phyloP scores from a whole-genome alignment of 2,888 invertebrate genomes.

The Cheiracanthium punctorium region DNA sequence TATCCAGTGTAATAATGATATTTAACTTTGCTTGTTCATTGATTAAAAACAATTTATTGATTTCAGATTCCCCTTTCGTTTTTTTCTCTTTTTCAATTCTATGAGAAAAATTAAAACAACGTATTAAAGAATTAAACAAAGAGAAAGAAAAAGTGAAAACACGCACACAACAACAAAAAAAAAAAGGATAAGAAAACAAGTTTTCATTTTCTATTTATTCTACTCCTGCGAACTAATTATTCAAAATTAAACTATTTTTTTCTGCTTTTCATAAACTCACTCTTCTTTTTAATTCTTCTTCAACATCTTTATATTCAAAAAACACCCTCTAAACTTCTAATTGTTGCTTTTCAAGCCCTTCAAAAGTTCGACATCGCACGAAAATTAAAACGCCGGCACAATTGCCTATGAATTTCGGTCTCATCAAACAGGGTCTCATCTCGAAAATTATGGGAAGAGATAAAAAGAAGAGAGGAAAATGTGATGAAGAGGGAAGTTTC shows the following conservation, averaged over 20 bases:
- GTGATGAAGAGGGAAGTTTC: conserved; percentile 49
- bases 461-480: conserved; percentile 31
- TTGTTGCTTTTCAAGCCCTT: neutral
- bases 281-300: neutral
- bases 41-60: no score
- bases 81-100: no score
- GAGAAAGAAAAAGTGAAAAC: no score
- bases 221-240: neutral
- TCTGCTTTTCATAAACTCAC: neutral
- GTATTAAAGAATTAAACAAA: no score
- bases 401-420: conserved; percentile 39
- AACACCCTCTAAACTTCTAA: neutral
- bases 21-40: no score
- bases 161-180: no score
- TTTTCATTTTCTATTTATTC: neutral
- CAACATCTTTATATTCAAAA: neutral
- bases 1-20: no score
- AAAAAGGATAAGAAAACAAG: no score
- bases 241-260: neutral
- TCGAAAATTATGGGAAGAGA: conserved; percentile 55
- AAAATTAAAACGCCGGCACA: conserved; percentile 5
- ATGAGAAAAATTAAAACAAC: no score
- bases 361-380: neutral
- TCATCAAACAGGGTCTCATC: conserved; percentile 38
- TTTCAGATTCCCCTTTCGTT: no score